A percentile compares a stretch with the other conserved stretches of the same genome.
Conservation (phyloP, 2,113 vertebrate genomes). For the Danionella cerebrum region DNA sequence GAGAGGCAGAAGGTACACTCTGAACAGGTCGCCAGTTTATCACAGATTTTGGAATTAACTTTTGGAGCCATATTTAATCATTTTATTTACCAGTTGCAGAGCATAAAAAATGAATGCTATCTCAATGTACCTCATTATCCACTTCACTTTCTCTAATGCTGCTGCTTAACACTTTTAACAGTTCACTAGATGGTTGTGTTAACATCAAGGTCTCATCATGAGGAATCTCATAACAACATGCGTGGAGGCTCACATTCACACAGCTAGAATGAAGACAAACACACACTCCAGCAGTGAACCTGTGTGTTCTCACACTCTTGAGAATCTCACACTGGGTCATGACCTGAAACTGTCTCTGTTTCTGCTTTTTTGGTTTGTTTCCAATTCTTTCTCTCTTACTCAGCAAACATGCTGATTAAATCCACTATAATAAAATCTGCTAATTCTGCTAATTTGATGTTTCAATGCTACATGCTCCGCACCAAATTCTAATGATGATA, state of each 20-base stretch:
- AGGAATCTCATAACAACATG: conserved; percentile 1
- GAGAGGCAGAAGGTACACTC: too few relatives aligned
- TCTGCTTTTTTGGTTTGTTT: not conserved
- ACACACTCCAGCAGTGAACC: not conserved
- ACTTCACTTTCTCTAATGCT: not conserved
- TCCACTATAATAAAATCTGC: not conserved
- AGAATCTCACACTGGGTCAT: conserved; percentile 16
- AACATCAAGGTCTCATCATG: not conserved
- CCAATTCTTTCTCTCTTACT: not conserved
- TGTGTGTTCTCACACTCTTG: conserved; percentile 16
- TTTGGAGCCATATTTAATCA: too few relatives aligned
- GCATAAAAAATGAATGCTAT: too few relatives aligned
- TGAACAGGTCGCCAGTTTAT: too few relatives aligned
- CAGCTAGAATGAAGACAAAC: not conserved
- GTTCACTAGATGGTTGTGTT: not conserved
- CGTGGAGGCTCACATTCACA: not conserved
- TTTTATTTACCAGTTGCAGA: too few relatives aligned
- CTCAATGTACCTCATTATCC: not conserved
- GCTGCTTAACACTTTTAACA: too few relatives aligned
- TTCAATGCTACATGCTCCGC: too few relatives aligned
- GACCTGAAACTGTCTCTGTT: conserved; percentile 26
- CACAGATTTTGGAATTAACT: too few relatives aligned
- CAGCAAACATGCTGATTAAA: not conserved
- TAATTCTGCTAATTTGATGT: too few relatives aligned
- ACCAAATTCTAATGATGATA: too few relatives aligned